Base-by-base conservation (phyloP, 2,797 vertebrate genomes). In the Schizopygopsis malacanthus region DNA sequence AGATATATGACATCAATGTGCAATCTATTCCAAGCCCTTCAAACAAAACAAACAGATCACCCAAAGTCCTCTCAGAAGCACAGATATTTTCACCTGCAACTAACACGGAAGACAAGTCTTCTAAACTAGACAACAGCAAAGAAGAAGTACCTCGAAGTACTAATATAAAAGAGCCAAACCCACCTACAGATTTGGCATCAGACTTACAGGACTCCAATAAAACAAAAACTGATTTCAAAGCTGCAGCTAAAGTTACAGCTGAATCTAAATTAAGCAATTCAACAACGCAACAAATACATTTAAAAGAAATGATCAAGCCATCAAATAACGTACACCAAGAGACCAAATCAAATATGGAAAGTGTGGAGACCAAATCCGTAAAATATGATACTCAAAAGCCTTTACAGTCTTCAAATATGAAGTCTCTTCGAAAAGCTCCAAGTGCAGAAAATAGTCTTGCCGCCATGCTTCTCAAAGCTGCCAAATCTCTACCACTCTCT, bases 251-350 rank as follows among this genome's bases (percentile, higher is more conserved):
- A 69, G 43, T 25, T 22, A 79, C 56, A 54, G 28, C 8, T 41
- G 47, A 76, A 54, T 45, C 72, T 25, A 82, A 85, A 28, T 69
- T 41, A 69, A 45, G 13, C 37, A 50, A 16, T 20, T 20, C 22
- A 73, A 73, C 80, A 52, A 18, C 37, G 50, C 13, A 54, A 69
- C 33, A 45, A 75, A 47, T 4, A 33, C 52, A 67, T 59, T 4
- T 37, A 69, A 50, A 67, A 20, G 39, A 56, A 87, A n/a, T 86
- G n/a, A 56, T 83, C 39, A 91, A 90, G 88, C 5, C 39, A 16
- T 47, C 82, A 25, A 28, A 28, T 61, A 43, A 89, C 67, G 41
- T 80, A 71, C 12, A 52, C 11, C 54, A 50, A 70, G 79, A 43
- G 12, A 47, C n/a, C 6, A 83, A 83, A 82, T 56, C 5, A 0